Base-by-base conservation (phyloP, 2,113 vertebrate species). In the Pterocles orientalis region DNA sequence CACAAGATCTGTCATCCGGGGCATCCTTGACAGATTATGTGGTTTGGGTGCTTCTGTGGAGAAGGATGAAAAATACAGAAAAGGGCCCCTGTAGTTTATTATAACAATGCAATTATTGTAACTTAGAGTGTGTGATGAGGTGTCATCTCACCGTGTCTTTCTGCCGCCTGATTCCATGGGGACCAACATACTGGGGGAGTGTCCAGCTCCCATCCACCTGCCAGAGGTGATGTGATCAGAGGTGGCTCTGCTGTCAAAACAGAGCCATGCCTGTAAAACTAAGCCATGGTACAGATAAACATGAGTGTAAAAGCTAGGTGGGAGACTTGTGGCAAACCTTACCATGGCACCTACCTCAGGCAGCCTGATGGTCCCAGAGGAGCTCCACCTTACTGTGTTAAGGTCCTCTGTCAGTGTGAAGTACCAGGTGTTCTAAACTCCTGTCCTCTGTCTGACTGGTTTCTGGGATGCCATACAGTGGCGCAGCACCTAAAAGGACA, bases 391-490 rank as follows among this genome's bases (percentile, higher is more conserved):
- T n/a, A 28, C 24, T 33, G 4, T 20, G 5, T 45, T 34, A 14
- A n/a, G 0, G 3, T 9, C 10, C 26, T 8, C 7, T 17, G 24
- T 28, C 51, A 26, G 29, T 2, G 0, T 41, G 58, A 36, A 39
- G 54, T 50, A 17, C 73, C 18, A 18, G 25, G 1, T 7, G 25
- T 20, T 41, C 39, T 18, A 41, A 88, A 61, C 18, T 7, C 26
- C 33, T 14, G 58, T n/a, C 11, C 25, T 34, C 36, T 41, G 29
- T 12, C 51, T 73, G 79, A 17, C 45, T 16, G 45, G 8, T 53
- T 41, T 34, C 64, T 92, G 64, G 29, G 29, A 7, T 60, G 60
- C 54, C 16, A 3, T 24, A 8, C 39, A 20, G 39, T 36, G 53
- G 47, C 24, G 62, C 24, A 9, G 58, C 28, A 33, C 58, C 47